Percentiles rank a stretch among this genome's conserved stretches.
These are phyloP conservation scores for Eledone cirrhosa DNA, from an alignment of 2,888 invertebrate genomes.

Conservation along the genomic window DNA sequence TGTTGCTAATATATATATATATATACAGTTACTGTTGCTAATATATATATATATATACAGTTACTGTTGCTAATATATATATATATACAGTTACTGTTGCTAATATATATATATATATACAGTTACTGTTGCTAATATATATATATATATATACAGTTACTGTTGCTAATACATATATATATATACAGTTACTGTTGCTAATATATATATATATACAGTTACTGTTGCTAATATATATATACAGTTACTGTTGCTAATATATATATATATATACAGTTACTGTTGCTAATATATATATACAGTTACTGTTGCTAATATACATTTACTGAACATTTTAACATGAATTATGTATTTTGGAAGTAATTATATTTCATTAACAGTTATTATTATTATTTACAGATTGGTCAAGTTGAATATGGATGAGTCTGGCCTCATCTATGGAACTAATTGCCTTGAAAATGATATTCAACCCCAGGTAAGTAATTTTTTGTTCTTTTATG, in stretches of 20 bases:
- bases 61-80: too few species aligned
- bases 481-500: neutral
- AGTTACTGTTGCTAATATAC: neutral
- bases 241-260: neutral
- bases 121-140: too few species aligned
- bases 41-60: too few species aligned
- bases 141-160: too few species aligned
- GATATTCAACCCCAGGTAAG: conserved; percentile 26
- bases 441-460: conserved; percentile 27
- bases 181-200: too few species aligned
- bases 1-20: too few species aligned
- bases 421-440: conserved; percentile 27
- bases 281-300: neutral
- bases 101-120: too few species aligned
- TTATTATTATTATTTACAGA: neutral
- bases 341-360: neutral
- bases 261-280: neutral
- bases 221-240: too few species aligned
- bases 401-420: conserved; percentile 20
- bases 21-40: too few species aligned
- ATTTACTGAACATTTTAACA: neutral
- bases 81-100: too few species aligned
- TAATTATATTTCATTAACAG: neutral
- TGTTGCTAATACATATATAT: too few species aligned
- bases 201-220: too few species aligned